Evolutionary conservation across 2,888 invertebrate genomes (phyloP), one percentile per base, ranked within the genome.

Genomic region (Tryphoninae sp.): DNA sequence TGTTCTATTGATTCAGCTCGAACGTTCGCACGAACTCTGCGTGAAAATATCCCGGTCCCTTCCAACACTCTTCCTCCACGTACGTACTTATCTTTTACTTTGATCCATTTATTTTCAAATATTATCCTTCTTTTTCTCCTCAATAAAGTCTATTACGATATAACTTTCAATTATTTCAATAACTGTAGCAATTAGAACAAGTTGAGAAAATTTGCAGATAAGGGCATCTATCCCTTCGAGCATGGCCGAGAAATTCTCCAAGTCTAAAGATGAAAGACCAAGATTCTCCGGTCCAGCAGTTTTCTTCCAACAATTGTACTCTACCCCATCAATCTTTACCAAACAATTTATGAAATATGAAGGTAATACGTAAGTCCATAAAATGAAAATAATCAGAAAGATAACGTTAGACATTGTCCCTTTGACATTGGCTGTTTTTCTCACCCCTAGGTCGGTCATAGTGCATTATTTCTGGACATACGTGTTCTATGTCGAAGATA

Each of bases 1-100:
- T 73, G 76, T 84, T 76, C 74, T 76, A 84, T 84, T 82, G 84
- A 84, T 84, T 84, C 69, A 77, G 59, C 80, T 69, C 65, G 75
- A 76, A 78, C 58, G 26, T 64, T 78, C 59, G 22, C 69, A 71
- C 22, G 59, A 59, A 22, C 51, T 62, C 59, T 59, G 26, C 62
- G 49, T 64, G 65, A 64, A 80, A 55, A 55, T 49, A 19, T 1
- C 26, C 42, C 11, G 8, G 23, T 22, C 53, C 59, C 22, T 19
- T 19, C 45, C 7, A 59, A 42, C 13, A 55, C 58, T 53, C 74
- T 51, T 16, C 26, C 26, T 49, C 19, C 71, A 51, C 58, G 49
- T 22, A 59, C n/a, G 7, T 49, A 59, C 26, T 33, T 53, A 53
- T 16, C 13, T 13, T 45, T 13, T 45, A 45, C 13, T 13, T 45